Evolutionary conservation across 1,140 invertebrate genomes (phyloP).

Genomic region (Leptinotarsa undecemlineata): DNA sequence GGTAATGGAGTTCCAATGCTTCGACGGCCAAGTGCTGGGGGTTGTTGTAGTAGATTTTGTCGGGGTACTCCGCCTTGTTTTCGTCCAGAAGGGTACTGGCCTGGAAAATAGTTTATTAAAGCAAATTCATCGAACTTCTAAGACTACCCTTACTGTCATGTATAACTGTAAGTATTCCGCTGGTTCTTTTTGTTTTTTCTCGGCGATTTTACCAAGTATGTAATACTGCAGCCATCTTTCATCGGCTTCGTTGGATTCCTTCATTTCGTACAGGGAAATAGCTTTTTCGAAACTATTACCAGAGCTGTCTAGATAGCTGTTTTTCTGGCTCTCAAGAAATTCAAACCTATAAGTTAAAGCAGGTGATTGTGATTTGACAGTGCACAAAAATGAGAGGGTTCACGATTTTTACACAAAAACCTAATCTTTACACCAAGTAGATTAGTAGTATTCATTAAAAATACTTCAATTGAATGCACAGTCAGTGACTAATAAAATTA

Average conservation of each 20-base stretch:
- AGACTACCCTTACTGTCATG: constrained; percentile 60
- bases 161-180: constrained; percentile 80
- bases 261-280: constrained; percentile 61
- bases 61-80: constrained; percentile 82
- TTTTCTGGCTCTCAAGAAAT: constrained; percentile 73
- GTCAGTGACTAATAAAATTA: too few relatives aligned
- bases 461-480: too few relatives aligned
- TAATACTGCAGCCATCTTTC: constrained; percentile 90
- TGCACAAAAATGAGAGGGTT: too few relatives aligned
- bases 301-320: constrained; percentile 76
- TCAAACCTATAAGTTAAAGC: constrained; percentile 61
- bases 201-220: constrained; percentile 89
- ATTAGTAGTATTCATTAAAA: too few relatives aligned
- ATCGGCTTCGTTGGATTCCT: constrained; percentile 62
- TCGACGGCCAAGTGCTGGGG: constrained; percentile 86
- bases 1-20: constrained; percentile 82
- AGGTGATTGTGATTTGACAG: too few relatives aligned
- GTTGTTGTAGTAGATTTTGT: constrained; percentile 82
- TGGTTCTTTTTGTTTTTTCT: constrained; percentile 77
- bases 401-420: constrained; percentile 9
- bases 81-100: constrained; percentile 75
- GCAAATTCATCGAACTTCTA: constrained; percentile 8
- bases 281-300: constrained; percentile 77
- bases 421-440: too few relatives aligned
- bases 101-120: constrained; percentile 53